Evolutionary conservation across 2,113 vertebrate species (phyloP).

Genomic region (Antechinus flavipes): DNA sequence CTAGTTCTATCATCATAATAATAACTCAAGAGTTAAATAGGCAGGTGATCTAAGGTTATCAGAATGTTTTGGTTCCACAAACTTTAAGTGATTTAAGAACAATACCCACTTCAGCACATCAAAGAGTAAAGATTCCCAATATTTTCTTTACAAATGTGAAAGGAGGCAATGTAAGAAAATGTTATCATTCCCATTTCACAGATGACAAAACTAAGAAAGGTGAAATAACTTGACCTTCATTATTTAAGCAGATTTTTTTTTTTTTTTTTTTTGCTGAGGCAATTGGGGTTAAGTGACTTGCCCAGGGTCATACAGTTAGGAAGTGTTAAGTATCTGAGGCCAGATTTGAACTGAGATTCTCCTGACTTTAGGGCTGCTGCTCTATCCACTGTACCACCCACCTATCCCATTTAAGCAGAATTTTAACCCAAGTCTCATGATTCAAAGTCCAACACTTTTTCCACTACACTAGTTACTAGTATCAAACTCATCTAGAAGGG

Average conservation of each 20-base stretch:
- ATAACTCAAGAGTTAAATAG: not conserved
- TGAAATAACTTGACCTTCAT: constrained; percentile 3
- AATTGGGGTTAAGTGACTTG: no score
- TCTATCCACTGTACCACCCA: no score
- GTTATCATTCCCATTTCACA: not conserved
- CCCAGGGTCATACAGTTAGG: no score
- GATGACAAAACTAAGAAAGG: not conserved
- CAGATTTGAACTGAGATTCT: no score
- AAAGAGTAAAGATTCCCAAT: not conserved
- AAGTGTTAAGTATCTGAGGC: no score
- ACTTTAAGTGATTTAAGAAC: not conserved
- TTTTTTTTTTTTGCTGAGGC: no score
- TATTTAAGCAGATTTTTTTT: no score
- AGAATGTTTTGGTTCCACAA: constrained; percentile 20
- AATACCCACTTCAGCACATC: not conserved
- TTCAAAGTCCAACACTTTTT: not conserved
- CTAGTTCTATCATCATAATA: not conserved
- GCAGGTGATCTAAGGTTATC: not conserved
- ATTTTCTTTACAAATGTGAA: not conserved
- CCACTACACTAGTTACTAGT: not conserved
- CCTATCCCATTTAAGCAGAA: no score
- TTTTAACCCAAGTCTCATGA: not conserved
- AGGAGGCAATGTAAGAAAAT: not conserved
- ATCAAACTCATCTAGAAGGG: not conserved
- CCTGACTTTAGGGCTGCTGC: no score